These are phyloP conservation scores for Brachionus rubens DNA, from an alignment of 1,140 invertebrate species.

Conservation along the genomic window DNA sequence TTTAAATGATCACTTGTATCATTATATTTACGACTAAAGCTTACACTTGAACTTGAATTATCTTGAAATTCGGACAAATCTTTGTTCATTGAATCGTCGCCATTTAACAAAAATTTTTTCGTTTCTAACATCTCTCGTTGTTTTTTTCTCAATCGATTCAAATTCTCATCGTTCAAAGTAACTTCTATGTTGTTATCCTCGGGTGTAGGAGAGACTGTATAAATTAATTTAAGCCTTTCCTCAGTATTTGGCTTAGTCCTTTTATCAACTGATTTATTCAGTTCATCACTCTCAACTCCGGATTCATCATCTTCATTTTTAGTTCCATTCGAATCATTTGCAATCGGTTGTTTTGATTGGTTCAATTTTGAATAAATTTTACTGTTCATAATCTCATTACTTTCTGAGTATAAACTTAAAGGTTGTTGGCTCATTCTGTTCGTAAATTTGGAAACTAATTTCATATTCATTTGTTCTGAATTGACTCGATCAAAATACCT, in stretches of 20 bases:
- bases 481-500: not conserved
- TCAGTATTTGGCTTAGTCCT: not conserved
- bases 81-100: not conserved
- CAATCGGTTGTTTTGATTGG: not conserved
- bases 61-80: conserved; percentile 6
- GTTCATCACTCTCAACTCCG: conserved; percentile 18
- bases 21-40: conserved; percentile 4
- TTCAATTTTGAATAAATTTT: conserved; percentile 7
- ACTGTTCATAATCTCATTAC: conserved; percentile 13
- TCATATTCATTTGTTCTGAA: not conserved
- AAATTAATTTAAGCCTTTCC: not conserved
- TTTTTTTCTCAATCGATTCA: conserved; percentile 5
- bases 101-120: not conserved
- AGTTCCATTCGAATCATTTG: not conserved
- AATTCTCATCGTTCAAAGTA: not conserved
- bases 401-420: not conserved
- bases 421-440: not conserved
- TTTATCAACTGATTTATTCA: conserved; percentile 11
- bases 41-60: not conserved
- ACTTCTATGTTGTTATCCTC: not conserved
- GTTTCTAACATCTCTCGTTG: conserved; percentile 24
- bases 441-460: not conserved
- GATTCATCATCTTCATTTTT: conserved; percentile 32
- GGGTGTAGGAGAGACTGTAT: not conserved
- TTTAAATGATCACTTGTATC: conserved; percentile 16